Conservation (phyloP, 2,113 vertebrate species). For the Empidonax traillii region DNA sequence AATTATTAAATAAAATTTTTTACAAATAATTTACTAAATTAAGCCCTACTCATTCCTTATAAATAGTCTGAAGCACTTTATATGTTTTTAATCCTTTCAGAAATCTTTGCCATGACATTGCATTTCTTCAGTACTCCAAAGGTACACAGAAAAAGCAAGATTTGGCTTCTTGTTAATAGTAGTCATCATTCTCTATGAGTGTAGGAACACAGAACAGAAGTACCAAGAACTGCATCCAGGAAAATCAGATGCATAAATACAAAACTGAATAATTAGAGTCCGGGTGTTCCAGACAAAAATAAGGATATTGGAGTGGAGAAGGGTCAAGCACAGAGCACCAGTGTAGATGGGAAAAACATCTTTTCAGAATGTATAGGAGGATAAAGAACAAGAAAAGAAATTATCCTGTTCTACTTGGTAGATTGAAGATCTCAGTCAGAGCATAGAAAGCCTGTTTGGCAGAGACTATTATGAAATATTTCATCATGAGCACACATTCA, state of each 20-base stretch:
- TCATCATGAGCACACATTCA: neutral
- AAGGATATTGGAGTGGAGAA: neutral
- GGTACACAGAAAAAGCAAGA: neutral
- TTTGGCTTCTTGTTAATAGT: neutral
- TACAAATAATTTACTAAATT: neutral
- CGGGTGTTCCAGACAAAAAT: neutral
- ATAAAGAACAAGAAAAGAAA: neutral
- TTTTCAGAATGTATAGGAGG: neutral
- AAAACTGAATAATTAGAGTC: neutral
- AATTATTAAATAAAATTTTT: neutral
- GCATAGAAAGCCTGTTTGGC: neutral
- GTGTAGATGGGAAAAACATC: neutral
- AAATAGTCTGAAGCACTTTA: neutral
- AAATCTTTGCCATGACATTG: neutral
- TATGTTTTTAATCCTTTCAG: neutral
- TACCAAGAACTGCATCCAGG: neutral
- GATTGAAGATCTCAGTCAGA: neutral
- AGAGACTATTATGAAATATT: neutral
- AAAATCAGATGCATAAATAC: neutral
- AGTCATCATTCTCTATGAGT: neutral
- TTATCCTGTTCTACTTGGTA: neutral
- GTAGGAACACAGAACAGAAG: neutral
- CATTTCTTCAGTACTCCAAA: neutral
- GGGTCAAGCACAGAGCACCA: neutral
- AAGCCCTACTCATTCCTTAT: neutral